Percentiles rank a stretch among this genome's conserved stretches.
phyloP scores from a whole-genome alignment of 2,113 vertebrate species.

The Halichoeres trimaculatus region DNA sequence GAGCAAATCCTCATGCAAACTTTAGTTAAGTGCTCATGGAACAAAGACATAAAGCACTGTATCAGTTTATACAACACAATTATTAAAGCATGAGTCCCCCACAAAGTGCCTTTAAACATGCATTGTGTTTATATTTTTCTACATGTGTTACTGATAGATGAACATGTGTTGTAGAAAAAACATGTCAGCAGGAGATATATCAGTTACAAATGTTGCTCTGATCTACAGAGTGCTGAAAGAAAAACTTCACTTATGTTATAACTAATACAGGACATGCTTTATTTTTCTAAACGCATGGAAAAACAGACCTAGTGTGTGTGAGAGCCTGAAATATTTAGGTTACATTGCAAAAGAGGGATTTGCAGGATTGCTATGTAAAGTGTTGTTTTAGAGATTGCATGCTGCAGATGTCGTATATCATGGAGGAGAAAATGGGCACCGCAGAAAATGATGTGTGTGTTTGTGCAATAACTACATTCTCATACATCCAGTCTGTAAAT shows the following conservation, averaged over 20 bases:
- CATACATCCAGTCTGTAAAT: slow-evolving; percentile 38
- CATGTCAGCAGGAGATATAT: slow-evolving; percentile 30
- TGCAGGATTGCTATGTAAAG: slow-evolving; percentile 24
- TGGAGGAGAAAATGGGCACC: neutral
- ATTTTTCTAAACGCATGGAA: slow-evolving; percentile 23
- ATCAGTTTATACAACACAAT: slow-evolving; percentile 26
- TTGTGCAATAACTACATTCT: slow-evolving; percentile 30
- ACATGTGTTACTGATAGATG: slow-evolving; percentile 50
- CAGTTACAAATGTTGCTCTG: slow-evolving; percentile 22
- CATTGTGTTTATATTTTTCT: slow-evolving; percentile 38
- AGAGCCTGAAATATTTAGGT: slow-evolving; percentile 29
- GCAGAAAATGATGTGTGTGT: slow-evolving; percentile 4
- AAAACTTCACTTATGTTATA: slow-evolving; percentile 27
- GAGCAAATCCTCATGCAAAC: slow-evolving; percentile 21
- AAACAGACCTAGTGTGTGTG: neutral
- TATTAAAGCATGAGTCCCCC: slow-evolving; percentile 11
- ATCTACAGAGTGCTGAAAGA: slow-evolving; percentile 17
- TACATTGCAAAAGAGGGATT: slow-evolving; percentile 32
- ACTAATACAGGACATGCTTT: slow-evolving; percentile 6
- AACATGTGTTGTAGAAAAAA: slow-evolving; percentile 48
- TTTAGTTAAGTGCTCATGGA: slow-evolving; percentile 33
- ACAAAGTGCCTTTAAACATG: slow-evolving; percentile 28
- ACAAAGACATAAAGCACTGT: slow-evolving; percentile 29
- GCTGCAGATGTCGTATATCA: slow-evolving; percentile 23
- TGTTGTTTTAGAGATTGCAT: slow-evolving; percentile 45